Evolutionary conservation across 2,113 vertebrate species (phyloP).

Genomic region (Cairina moschata): DNA sequence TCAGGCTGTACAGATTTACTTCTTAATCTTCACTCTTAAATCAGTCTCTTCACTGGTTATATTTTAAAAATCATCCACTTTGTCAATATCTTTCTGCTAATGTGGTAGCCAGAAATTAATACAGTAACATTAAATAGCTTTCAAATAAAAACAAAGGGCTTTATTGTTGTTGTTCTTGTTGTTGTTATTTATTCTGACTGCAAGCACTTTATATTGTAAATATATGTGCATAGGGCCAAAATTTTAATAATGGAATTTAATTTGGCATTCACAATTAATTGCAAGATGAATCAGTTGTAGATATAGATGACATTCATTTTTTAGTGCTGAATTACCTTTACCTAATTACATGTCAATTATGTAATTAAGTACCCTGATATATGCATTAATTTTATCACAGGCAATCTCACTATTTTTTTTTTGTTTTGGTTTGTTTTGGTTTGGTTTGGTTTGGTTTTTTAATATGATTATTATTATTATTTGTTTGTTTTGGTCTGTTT

Average conservation of each 20-base stretch:
- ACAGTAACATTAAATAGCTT: background rate
- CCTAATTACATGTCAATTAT: background rate
- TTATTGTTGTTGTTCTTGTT: too few species aligned
- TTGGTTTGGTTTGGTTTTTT: too few species aligned
- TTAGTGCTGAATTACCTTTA: background rate
- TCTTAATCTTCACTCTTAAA: background rate
- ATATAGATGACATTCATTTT: background rate
- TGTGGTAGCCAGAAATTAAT: background rate
- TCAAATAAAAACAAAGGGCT: background rate
- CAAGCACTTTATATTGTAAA: background rate
- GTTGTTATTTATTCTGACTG: background rate
- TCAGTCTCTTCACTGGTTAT: background rate
- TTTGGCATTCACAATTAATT: background rate
- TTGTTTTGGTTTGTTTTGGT: too few species aligned
- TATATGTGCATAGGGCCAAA: background rate
- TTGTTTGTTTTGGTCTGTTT: too few species aligned
- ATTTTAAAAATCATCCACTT: background rate
- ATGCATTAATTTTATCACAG: background rate
- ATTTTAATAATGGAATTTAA: background rate
- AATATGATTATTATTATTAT: too few species aligned
- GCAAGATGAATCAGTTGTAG: background rate
- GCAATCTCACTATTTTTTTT: background rate
- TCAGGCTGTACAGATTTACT: background rate
- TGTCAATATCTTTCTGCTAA: background rate
- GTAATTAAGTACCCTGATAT: background rate